Evolutionary conservation across 2,113 vertebrate species (phyloP).

Genomic region (Opisthocomus hoazin): DNA sequence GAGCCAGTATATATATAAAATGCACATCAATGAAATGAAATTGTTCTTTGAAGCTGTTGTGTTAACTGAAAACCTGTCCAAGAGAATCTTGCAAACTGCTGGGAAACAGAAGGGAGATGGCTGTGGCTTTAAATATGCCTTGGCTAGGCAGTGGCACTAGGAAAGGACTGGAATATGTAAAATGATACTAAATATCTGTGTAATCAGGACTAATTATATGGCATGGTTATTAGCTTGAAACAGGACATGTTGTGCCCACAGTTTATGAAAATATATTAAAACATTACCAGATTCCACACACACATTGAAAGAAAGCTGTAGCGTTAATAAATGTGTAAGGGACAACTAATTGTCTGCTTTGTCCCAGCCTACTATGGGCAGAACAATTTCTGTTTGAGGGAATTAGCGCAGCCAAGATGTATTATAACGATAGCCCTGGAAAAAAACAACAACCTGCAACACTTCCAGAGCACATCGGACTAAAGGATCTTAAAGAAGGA

Average conservation of each 20-base stretch:
- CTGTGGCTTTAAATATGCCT: constrained; percentile 37
- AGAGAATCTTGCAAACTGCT: background rate
- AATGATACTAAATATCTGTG: constrained; percentile 53
- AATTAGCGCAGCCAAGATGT: constrained; percentile 19
- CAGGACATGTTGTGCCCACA: constrained; percentile 57
- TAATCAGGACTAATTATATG: constrained; percentile 59
- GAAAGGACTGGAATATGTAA: constrained; percentile 34
- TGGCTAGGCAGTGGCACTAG: background rate
- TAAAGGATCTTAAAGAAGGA: background rate
- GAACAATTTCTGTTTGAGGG: constrained; percentile 20
- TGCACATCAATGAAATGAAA: background rate
- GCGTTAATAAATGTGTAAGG: constrained; percentile 48
- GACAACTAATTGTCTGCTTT: constrained; percentile 53
- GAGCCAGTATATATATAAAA: background rate
- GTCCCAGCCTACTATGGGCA: constrained; percentile 29
- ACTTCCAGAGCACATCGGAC: background rate
- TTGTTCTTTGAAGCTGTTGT: background rate
- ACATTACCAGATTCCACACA: constrained; percentile 33
- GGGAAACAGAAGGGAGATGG: background rate
- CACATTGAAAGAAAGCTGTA: constrained; percentile 26
- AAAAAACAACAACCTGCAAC: constrained; percentile 9
- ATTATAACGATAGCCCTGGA: background rate
- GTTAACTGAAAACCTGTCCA: background rate
- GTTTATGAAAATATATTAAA: constrained; percentile 59
- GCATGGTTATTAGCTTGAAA: constrained; percentile 51